Evolutionary conservation across 2,888 invertebrate species (phyloP).

Genomic region (Drymonia ruficornis): DNA sequence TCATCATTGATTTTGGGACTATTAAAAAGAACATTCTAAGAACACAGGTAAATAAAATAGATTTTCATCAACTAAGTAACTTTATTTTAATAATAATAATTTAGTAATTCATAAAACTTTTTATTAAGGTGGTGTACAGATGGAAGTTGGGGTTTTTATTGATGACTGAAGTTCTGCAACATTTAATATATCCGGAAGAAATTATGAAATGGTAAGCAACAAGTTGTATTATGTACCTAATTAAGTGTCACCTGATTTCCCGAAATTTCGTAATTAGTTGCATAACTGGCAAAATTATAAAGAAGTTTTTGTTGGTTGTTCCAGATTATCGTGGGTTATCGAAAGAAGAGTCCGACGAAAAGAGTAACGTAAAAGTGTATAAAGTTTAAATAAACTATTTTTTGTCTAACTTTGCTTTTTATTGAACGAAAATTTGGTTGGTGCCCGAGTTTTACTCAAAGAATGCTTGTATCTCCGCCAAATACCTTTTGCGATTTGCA

Average conservation of each 20-base stretch:
- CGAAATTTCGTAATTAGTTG: background rate
- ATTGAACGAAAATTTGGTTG: slow-evolving; percentile 24
- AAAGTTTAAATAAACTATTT: background rate
- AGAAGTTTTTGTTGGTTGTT: no score
- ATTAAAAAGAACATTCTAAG: background rate
- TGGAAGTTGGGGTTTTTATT: background rate
- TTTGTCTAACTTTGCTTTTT: slow-evolving; percentile 33
- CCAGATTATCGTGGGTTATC: background rate
- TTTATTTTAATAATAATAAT: background rate
- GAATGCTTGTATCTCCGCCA: slow-evolving; percentile 26
- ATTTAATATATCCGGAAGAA: background rate
- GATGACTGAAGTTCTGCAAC: background rate
- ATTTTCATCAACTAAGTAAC: background rate
- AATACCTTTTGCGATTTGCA: slow-evolving; percentile 34
- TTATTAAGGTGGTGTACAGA: background rate
- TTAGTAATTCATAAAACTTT: background rate
- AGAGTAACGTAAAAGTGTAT: background rate
- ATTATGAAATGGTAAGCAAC: background rate
- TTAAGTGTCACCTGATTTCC: background rate
- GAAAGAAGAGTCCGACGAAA: background rate
- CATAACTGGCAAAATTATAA: no score
- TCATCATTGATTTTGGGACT: background rate
- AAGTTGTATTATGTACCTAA: background rate
- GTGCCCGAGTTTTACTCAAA: slow-evolving; percentile 22
- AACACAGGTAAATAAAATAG: background rate